These are phyloP conservation scores for Coreius guichenoti DNA, from an alignment of 2,797 vertebrate genomes.

Conservation along the genomic window DNA sequence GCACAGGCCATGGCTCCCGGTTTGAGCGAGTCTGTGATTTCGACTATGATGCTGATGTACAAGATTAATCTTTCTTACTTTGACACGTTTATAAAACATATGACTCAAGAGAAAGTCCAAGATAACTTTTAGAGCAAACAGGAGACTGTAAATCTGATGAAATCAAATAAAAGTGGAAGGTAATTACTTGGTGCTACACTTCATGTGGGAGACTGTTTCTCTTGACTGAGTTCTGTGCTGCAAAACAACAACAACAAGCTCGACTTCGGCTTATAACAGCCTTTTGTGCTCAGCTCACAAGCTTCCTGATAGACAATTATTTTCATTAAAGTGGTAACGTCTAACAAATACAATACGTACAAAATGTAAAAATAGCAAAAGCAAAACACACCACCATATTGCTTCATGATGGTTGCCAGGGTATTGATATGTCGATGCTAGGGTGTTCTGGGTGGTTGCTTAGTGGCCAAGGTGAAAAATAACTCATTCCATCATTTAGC, in stretches of 20 bases:
- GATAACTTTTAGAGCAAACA: constrained; percentile 27
- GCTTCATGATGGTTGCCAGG: not conserved
- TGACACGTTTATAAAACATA: constrained; percentile 41
- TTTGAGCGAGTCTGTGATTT: constrained; percentile 1
- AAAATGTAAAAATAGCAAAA: not conserved
- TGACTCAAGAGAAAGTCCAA: constrained; percentile 16
- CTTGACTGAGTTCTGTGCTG: not conserved
- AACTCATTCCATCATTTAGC: not conserved
- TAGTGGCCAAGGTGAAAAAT: not conserved
- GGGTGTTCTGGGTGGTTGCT: not conserved
- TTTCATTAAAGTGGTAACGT: not conserved
- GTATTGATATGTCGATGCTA: not conserved
- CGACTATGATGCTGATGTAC: not conserved
- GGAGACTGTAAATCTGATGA: constrained; percentile 61
- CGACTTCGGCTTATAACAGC: not conserved
- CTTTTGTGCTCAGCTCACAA: not conserved
- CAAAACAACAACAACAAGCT: constrained; percentile 29
- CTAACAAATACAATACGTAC: not conserved
- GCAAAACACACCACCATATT: not conserved
- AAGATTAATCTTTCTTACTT: constrained; percentile 22
- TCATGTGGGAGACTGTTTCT: constrained; percentile 11
- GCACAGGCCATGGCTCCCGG: not conserved
- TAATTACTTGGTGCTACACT: constrained; percentile 57
- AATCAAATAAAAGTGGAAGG: constrained; percentile 67
- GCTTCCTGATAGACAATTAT: not conserved